Conservation (phyloP, 2,888 invertebrate species). For the Athalia rosae region DNA sequence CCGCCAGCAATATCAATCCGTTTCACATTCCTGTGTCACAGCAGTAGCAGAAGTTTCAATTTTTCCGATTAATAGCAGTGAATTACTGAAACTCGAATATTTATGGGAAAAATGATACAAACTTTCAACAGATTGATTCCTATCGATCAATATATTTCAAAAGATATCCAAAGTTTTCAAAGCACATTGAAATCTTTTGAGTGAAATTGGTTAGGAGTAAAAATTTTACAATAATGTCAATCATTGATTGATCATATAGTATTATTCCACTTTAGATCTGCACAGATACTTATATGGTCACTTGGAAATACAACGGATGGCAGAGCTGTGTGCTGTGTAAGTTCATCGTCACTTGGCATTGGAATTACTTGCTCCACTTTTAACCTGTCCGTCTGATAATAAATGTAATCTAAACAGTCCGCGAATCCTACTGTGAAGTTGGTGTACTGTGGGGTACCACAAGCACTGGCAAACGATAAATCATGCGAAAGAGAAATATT, state of each 20-base stretch:
- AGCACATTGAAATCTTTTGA: not conserved
- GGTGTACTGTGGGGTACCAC: conserved; percentile 88
- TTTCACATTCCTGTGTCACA: no score
- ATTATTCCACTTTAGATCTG: conserved; percentile 81
- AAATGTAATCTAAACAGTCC: conserved; percentile 95
- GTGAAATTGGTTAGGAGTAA: not conserved
- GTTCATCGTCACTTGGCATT: conserved; percentile 85
- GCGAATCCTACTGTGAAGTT: conserved; percentile 89
- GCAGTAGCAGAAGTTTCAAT: no score
- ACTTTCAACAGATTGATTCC: no score
- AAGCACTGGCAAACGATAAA: conserved; percentile 83
- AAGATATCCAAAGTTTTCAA: not conserved
- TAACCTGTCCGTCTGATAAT: conserved; percentile 81
- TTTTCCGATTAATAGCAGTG: no score
- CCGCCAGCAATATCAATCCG: no score
- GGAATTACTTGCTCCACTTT: conserved; percentile 84
- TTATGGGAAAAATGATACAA: no score
- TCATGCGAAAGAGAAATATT: conserved; percentile 81
- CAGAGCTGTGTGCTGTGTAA: conserved; percentile 84
- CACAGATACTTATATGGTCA: conserved; percentile 92
- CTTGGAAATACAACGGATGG: conserved; percentile 95
- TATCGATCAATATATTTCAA: not conserved
- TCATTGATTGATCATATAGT: not conserved
- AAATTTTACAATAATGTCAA: not conserved
- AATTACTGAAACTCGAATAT: no score